Percentiles rank a stretch among this genome's conserved stretches.
phyloP scores from a whole-genome alignment of 2,113 vertebrate species.

The Lepus americanus region DNA sequence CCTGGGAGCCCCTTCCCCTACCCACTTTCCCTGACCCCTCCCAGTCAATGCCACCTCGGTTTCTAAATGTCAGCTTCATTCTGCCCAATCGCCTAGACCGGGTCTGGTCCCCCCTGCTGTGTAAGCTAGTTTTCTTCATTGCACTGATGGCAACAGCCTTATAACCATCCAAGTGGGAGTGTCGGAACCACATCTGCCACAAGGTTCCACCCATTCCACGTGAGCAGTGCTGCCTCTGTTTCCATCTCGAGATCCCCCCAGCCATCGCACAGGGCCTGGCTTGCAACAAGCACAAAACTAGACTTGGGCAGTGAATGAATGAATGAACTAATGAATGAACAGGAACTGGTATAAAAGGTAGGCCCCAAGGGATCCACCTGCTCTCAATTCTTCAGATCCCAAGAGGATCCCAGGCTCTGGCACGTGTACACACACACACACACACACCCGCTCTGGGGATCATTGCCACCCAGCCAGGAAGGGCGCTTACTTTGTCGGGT shows the following conservation, averaged over 20 bases:
- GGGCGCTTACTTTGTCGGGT: constrained; percentile 55
- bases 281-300: neutral
- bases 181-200: neutral
- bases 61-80: neutral
- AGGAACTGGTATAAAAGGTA: neutral
- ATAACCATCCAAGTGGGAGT: neutral
- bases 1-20: neutral
- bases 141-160: no score
- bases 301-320: neutral
- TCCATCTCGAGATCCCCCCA: neutral
- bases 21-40: neutral
- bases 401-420: neutral
- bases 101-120: neutral
- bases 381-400: neutral
- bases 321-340: neutral
- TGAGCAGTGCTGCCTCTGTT: neutral
- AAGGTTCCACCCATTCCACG: neutral
- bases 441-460: neutral
- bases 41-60: neutral
- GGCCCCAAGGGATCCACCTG: neutral
- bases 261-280: neutral
- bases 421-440: no score
- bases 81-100: neutral
- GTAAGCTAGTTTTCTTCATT: neutral
- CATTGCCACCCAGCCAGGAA: neutral